Evolutionary conservation across 2,113 vertebrate species (phyloP), one percentile per base, ranked within the genome.

Genomic region (Serilophus lunatus): DNA sequence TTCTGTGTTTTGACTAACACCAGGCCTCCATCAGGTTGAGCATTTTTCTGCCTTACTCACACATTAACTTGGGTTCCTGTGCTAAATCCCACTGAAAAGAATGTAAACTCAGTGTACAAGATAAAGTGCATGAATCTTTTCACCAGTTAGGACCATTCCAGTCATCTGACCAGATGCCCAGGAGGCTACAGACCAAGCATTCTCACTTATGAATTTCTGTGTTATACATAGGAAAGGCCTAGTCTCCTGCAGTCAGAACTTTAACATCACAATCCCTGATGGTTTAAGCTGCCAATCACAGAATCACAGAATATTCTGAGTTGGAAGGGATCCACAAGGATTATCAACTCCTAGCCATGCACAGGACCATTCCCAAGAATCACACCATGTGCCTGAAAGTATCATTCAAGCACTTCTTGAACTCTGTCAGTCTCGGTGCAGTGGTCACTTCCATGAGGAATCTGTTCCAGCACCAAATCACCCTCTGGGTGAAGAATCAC

Each of bases 211-310:
- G 25, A 40, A 75, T 83, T 89, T 66, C 64, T 3, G 2, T 29
- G 54, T 33, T 60, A 24, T 17, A 24, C 10, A 14, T 0, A 40
- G 35, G 18, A 75, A 78, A 82, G 19, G 16, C 18, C 9, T 50
- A 4, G 26, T 49, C 49, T 70, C 17, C 42, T 47, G 35, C 0
- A 0, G 45, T 70, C 38, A 50, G 50, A 77, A 31, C 8, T 18
- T 66, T 0, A 0, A 9, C 12, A 19, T 10, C 65, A 16, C 33
- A 35, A 10, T 84, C 29, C 35, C 51, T 54, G 19, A 12, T 16
- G 20, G 16, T 51, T 50, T 53, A 29, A 68, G 23, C 29, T 66
- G 35, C 15, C 20, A 20, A 47, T 22, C 45, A 47, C 9, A 20
- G 45, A 47, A 22, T 47, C 45, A 47, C 45, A 47, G 45, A 47